Percentiles rank a stretch among this genome's conserved stretches.
Conservation (phyloP, 2,888 invertebrate genomes). For the Harpagoxenus sublaevis region DNA sequence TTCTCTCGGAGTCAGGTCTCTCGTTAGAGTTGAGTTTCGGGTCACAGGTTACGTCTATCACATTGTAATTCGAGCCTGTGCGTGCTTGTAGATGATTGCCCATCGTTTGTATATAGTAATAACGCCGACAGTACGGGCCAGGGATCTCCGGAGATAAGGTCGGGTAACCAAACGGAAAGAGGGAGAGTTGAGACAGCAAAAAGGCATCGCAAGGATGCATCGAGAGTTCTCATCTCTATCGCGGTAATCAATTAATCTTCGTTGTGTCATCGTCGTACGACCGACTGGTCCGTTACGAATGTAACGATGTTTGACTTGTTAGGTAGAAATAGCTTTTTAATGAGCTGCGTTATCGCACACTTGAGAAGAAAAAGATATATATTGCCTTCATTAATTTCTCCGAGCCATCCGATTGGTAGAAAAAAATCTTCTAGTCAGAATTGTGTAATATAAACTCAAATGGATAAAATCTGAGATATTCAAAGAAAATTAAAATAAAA, state of each 20-base stretch:
- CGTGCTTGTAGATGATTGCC: slow-evolving; percentile 64
- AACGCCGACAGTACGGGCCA: slow-evolving; percentile 62
- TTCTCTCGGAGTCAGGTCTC: slow-evolving; percentile 65
- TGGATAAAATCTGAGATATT: background rate
- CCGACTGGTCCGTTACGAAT: slow-evolving; percentile 40
- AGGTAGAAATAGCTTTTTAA: slow-evolving; percentile 42
- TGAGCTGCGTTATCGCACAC: slow-evolving; percentile 26
- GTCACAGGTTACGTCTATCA: slow-evolving; percentile 82
- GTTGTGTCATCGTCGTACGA: slow-evolving; percentile 46
- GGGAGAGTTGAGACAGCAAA: slow-evolving; percentile 53
- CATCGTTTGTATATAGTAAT: slow-evolving; percentile 67
- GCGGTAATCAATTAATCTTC: slow-evolving; percentile 70
- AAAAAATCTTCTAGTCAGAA: background rate
- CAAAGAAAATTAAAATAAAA: background rate
- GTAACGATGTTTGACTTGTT: slow-evolving; percentile 36
- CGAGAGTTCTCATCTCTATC: slow-evolving; percentile 51
- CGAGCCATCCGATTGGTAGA: background rate
- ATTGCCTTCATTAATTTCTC: background rate
- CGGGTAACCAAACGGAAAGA: slow-evolving; percentile 77
- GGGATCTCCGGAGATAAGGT: slow-evolving; percentile 69
- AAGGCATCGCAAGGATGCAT: slow-evolving; percentile 52
- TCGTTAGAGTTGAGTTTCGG: slow-evolving; percentile 79
- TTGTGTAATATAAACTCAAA: background rate
- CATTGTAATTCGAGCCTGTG: slow-evolving; percentile 73
- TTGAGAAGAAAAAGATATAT: background rate